Percentiles rank a stretch among this genome's conserved stretches.
These are phyloP conservation scores for Nibea albiflora DNA, from an alignment of 2,113 vertebrate genomes.

Conservation along the genomic window DNA sequence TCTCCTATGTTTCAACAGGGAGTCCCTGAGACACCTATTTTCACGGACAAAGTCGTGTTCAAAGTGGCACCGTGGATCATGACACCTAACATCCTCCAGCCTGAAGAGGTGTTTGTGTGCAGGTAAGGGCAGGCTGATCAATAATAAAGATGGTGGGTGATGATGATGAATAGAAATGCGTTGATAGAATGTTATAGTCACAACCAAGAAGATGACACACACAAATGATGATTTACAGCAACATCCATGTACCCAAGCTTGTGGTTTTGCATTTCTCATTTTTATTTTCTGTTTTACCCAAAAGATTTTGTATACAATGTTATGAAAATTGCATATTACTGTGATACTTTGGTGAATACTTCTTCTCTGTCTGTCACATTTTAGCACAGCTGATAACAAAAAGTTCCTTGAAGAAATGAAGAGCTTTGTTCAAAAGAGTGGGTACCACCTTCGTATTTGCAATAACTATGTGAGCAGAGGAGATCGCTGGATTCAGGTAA, in stretches of 20 bases:
- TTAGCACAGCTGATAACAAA: slow-evolving; percentile 90
- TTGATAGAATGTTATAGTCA: not conserved
- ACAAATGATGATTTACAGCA: not conserved
- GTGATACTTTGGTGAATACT: too few species aligned
- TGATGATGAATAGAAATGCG: not conserved
- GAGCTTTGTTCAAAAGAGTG: slow-evolving; percentile 79
- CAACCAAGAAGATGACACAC: not conserved
- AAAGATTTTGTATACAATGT: not conserved
- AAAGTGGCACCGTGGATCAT: slow-evolving; percentile 94
- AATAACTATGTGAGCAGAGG: slow-evolving; percentile 87
- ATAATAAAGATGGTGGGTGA: not conserved
- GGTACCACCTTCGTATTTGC: slow-evolving; percentile 87
- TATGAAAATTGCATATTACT: not conserved
- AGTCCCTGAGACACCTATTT: slow-evolving; percentile 89
- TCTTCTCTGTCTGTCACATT: not conserved
- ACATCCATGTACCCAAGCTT: not conserved
- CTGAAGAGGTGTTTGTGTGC: slow-evolving; percentile 89
- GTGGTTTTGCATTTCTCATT: not conserved
- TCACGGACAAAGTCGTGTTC: slow-evolving; percentile 90
- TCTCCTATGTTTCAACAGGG: slow-evolving; percentile 76
- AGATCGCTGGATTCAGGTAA: slow-evolving; percentile 97
- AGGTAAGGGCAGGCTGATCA: slow-evolving; percentile 60
- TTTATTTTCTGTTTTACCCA: not conserved
- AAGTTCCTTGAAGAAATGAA: slow-evolving; percentile 90
- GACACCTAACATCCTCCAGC: slow-evolving; percentile 91